Base-by-base conservation (phyloP, 1,140 invertebrate genomes). In the Ooceraea biroi region DNA sequence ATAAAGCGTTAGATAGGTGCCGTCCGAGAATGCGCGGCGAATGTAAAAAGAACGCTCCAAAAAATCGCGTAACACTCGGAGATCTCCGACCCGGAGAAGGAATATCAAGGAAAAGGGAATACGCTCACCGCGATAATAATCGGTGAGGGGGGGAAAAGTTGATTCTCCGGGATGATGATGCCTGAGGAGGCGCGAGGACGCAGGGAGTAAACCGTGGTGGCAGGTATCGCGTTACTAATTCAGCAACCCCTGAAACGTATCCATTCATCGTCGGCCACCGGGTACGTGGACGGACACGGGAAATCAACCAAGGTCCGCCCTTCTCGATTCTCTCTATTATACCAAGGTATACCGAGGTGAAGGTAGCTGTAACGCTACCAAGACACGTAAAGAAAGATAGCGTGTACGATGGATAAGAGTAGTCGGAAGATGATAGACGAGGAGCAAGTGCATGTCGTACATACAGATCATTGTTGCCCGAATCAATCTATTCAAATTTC, bases 221-320 rank as follows among this genome's bases (percentile, higher is more conserved):
- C 85, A 83, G 80, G 48, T 86, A 91, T 89, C 83, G 89, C 82
- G 84, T 93, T 91, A 91, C 87, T 92, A 92, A 93, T 93, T 93
- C 90, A 93, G 41, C 77, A 85, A 69, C 36, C 83, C 65, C 72
- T 82, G 78, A 91, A 93, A 93, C 91, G 92, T 85, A 89, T 74
- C 83, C 91, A 91, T 93, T 93, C 91, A 93, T 92, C 77, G 85
- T 44, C 58, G 85, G 77, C 58, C 85, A 87, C 69, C 63, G 52
- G 68, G 52, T 86, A 86, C 55, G 50, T 78, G 76, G 76, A 82
- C 58, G 76, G 57, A 82, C 85, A 66, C 60, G 50, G 68, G 58
- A 86, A 68, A 77, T 77, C 36, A 86, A 55, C 68, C 44, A 41
- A 83, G 66, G 69, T 60, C 63, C 63, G 19, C 11, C 60, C 78